Evolutionary conservation across 2,888 invertebrate genomes (phyloP).

Genomic region (Clostera curtula): DNA sequence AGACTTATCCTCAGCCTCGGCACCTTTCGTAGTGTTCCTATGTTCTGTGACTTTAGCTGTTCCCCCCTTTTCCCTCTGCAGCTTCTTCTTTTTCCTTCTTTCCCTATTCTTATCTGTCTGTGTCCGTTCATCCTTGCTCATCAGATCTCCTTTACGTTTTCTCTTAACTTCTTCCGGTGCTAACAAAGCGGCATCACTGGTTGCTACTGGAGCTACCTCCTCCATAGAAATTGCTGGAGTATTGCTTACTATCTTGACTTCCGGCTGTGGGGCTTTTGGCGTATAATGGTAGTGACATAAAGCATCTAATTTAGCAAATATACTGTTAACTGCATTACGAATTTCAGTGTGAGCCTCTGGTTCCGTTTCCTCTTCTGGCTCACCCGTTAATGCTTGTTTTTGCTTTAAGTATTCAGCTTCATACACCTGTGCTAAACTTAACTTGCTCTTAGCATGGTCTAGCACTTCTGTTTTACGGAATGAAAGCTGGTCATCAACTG

Average conservation of each 20-base stretch:
- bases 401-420: conserved; percentile 89
- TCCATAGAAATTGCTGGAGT: conserved; percentile 94
- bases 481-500: conserved; percentile 85
- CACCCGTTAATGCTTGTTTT: conserved; percentile 72
- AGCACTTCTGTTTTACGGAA: conserved; percentile 91
- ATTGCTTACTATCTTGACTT: conserved; percentile 92
- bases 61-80: conserved; percentile 75
- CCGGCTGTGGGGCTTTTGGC: conserved; percentile 89
- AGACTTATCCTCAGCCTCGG: conserved; percentile 72
- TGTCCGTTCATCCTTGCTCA: conserved; percentile 86
- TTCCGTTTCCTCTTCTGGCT: conserved; percentile 76
- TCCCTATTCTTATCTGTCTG: conserved; percentile 92
- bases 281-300: conserved; percentile 96
- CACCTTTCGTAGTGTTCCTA: conserved; percentile 73
- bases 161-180: conserved; percentile 94
- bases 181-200: conserved; percentile 87
- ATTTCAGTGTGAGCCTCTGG: conserved; percentile 88
- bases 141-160: conserved; percentile 69
- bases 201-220: conserved; percentile 94
- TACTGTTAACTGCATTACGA: conserved; percentile 79
- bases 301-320: conserved; percentile 93
- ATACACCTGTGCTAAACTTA: conserved; percentile 94
- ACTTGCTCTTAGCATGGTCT: conserved; percentile 95
- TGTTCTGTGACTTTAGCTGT: conserved; percentile 60
- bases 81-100: conserved; percentile 88